phyloP scores from a whole-genome alignment of 1,140 invertebrate species.

The Eumeta japonica region DNA sequence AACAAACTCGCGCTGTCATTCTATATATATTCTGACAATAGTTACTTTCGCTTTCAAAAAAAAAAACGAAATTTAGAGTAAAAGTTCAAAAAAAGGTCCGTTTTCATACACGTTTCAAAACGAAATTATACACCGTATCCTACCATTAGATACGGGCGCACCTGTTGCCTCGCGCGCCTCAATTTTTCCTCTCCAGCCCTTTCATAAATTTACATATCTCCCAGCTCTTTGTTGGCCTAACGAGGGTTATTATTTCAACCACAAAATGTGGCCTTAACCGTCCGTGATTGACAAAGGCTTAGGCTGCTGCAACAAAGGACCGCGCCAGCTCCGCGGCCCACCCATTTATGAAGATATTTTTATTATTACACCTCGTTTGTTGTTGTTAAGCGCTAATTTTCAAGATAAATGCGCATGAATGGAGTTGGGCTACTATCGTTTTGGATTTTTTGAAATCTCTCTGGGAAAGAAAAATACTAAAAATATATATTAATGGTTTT shows the following conservation, averaged over 20 bases:
- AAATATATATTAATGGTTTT: too few species aligned
- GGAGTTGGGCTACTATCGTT: too few species aligned
- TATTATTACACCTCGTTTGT: conserved; percentile 41
- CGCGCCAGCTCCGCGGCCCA: too few species aligned
- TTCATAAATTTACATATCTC: conserved; percentile 52
- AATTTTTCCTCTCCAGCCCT: conserved; percentile 42
- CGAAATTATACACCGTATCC: conserved; percentile 37
- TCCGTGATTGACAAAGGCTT: conserved; percentile 42
- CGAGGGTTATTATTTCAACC: conserved; percentile 51
- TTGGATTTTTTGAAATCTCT: too few species aligned
- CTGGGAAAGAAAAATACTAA: too few species aligned
- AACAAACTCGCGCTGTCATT: too few species aligned
- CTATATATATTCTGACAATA: too few species aligned
- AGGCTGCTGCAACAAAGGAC: conserved; percentile 24
- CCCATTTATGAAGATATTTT: conserved; percentile 20
- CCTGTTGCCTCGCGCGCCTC: conserved; percentile 41
- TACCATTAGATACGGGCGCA: conserved; percentile 45
- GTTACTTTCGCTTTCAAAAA: too few species aligned
- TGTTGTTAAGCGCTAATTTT: conserved; percentile 29
- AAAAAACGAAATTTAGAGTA: conserved; percentile 37
- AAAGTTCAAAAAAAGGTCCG: conserved; percentile 29
- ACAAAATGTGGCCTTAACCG: conserved; percentile 44
- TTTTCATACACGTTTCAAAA: conserved; percentile 24
- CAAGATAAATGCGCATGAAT: too few species aligned
- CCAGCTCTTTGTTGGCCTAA: conserved; percentile 44